These are phyloP conservation scores for Rhamphomyia laevipes DNA, from an alignment of 2,888 invertebrate genomes.

Conservation along the genomic window DNA sequence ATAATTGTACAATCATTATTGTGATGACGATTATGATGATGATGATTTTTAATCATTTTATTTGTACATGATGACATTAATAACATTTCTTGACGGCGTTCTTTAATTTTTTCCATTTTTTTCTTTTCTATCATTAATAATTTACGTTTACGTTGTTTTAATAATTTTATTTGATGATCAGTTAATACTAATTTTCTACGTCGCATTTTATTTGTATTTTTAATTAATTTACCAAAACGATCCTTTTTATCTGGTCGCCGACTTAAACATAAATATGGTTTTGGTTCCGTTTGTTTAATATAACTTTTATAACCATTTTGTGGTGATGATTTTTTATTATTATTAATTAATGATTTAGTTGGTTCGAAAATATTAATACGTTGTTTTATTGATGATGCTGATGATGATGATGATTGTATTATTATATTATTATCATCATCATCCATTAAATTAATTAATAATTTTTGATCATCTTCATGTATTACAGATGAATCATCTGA, in stretches of 20 bases:
- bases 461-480: slow-evolving; percentile 7
- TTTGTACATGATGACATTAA: background rate
- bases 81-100: slow-evolving; percentile 5
- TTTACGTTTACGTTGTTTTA: slow-evolving; percentile 24
- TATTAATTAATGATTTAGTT: background rate
- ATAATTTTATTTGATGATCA: slow-evolving; percentile 29
- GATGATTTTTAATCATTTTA: background rate
- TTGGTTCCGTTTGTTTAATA: slow-evolving; percentile 36
- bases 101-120: slow-evolving; percentile 10
- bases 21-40: background rate
- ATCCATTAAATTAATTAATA: background rate
- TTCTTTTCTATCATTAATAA: slow-evolving; percentile 20
- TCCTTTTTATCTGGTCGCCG: slow-evolving; percentile 26
- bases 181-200: slow-evolving; percentile 30
- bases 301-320: slow-evolving; percentile 36
- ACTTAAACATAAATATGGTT: slow-evolving; percentile 33
- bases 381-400: background rate
- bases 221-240: slow-evolving; percentile 27
- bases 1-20: background rate
- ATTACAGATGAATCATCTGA: slow-evolving; percentile 12
- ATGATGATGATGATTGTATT: background rate
- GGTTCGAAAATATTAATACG: background rate
- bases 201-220: slow-evolving; percentile 16
- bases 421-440: background rate
- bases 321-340: slow-evolving; percentile 27